These are phyloP conservation scores for Pectinophora gossypiella DNA, from an alignment of 1,140 invertebrate species.

Conservation along the genomic window DNA sequence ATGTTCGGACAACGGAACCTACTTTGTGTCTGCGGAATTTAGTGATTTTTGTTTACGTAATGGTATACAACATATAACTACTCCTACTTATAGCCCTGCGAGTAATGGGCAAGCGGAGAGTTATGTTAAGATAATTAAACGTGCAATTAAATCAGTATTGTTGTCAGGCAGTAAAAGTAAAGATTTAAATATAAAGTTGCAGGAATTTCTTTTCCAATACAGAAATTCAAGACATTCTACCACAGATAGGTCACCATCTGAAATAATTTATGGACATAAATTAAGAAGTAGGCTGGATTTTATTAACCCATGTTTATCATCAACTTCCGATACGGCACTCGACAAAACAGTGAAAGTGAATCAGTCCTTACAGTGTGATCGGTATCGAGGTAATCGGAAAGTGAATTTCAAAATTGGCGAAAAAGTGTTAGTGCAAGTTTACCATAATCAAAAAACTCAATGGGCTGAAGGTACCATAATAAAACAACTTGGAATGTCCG, in stretches of 20 bases:
- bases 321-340: neutral
- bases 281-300: neutral
- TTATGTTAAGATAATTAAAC: slow-evolving; percentile 1
- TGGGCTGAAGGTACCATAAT: neutral
- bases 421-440: neutral
- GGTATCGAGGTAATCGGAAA: neutral
- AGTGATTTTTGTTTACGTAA: neutral
- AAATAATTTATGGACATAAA: neutral
- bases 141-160: neutral
- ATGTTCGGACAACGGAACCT: neutral
- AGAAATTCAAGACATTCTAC: neutral
- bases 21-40: slow-evolving; percentile 1
- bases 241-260: neutral
- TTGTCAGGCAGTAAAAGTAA: neutral
- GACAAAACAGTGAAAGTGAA: too few relatives aligned
- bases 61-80: neutral
- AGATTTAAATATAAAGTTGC: neutral
- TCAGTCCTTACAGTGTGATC: neutral
- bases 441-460: neutral
- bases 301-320: neutral
- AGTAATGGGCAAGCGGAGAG: too few relatives aligned
- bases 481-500: neutral
- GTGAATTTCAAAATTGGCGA: neutral
- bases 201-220: slow-evolving; percentile 2
- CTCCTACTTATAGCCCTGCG: neutral